phyloP scores from a whole-genome alignment of 2,888 invertebrate genomes.

The Gandaritis pyraliata region DNA sequence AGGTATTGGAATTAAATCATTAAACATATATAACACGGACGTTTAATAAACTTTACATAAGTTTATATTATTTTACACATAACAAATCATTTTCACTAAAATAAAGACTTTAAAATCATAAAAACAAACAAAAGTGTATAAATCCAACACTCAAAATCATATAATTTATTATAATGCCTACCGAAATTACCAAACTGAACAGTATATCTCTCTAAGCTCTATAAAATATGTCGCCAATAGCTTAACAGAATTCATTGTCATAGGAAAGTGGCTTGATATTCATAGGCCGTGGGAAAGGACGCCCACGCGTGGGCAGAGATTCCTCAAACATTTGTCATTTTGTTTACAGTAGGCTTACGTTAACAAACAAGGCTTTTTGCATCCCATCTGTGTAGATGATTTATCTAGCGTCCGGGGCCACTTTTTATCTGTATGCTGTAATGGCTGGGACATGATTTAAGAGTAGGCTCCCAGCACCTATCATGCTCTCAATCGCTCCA shows the following conservation, averaged over 20 bases:
- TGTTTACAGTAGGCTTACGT: slow-evolving; percentile 32
- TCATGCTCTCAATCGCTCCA: too few relatives aligned
- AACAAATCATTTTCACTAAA: slow-evolving; percentile 8
- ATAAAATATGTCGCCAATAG: slow-evolving; percentile 50
- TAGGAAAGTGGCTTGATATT: slow-evolving; percentile 43
- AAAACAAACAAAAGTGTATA: slow-evolving; percentile 14
- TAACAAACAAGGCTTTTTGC: not conserved
- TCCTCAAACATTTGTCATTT: slow-evolving; percentile 58
- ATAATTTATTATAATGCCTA: slow-evolving; percentile 32
- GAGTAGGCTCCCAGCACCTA: too few relatives aligned
- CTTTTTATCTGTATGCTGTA: too few relatives aligned
- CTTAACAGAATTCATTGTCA: slow-evolving; percentile 50
- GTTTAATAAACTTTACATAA: too few relatives aligned
- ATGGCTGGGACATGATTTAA: too few relatives aligned
- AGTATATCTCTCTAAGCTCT: slow-evolving; percentile 53
- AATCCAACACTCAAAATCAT: slow-evolving; percentile 28
- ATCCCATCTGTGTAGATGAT: too few relatives aligned
- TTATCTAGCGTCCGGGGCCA: too few relatives aligned
- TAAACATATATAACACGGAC: too few relatives aligned
- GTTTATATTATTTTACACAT: not conserved
- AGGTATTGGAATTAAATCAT: too few relatives aligned
- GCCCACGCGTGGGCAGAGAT: slow-evolving; percentile 53
- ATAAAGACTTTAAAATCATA: slow-evolving; percentile 11
- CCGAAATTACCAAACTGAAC: slow-evolving; percentile 30
- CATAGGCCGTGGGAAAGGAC: slow-evolving; percentile 55